Base-by-base conservation (phyloP, 2,797 vertebrate species). In the Sparidentex hasta region DNA sequence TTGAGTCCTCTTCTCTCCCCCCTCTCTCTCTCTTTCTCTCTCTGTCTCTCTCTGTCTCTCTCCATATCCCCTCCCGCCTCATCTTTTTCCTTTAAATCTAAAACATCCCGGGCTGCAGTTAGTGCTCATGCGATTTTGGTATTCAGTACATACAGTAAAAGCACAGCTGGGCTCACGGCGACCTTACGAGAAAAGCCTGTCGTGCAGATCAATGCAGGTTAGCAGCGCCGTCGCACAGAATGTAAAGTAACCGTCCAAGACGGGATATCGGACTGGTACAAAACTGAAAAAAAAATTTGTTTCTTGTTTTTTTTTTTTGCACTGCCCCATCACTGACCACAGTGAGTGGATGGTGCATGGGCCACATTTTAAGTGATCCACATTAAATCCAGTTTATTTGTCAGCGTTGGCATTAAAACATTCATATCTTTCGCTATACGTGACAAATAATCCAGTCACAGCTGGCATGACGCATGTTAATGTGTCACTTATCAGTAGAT, bases 41-140 rank as follows among this genome's bases (percentile, higher is more conserved):
- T 25, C 25, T 25, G 2, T 25, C 25, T 25, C 25, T 25, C 25
- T 74, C 68, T 76, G 58, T 74, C 76, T 76, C 59, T 72, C 76
- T 59, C 70, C 56, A 6, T 66, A 0, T 76, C 25, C 71, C 67
- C 76, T 77, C 76, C 68, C 38, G 80, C 83, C 74, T 88, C 78
- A 74, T 90, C 87, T 65, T 81, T 78, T 81, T 78, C 12, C 83
- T 88, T 86, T 82, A 86, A 86, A 93, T 88, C 81, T 82, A 47
- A 92, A 92, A 88, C 85, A 84, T 87, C 78, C 80, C 81, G 17
- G 66, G 65, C 65, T 72, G 65, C 76, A 75, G 78, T 78, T 74
- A 65, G 76, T 7, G 59, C 46, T 74, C 61, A 48, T 70, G 71
- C 44, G 74, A 80, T 82, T 82, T 85, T 84, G 54, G 73, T 70